These are phyloP conservation scores for Drosophila parabipectinata DNA, from an alignment of 1,140 invertebrate genomes.

Conservation along the genomic window DNA sequence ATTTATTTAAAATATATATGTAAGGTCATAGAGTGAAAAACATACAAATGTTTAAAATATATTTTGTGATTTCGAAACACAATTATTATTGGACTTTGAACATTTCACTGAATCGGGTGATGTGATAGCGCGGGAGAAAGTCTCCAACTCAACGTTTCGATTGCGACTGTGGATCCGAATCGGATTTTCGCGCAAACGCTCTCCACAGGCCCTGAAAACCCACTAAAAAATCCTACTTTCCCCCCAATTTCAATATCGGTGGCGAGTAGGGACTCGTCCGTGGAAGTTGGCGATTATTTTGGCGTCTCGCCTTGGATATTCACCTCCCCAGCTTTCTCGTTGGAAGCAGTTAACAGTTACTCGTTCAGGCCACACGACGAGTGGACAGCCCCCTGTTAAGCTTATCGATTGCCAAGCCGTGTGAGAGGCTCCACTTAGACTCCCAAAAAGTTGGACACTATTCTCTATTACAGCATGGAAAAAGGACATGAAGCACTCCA, in stretches of 20 bases:
- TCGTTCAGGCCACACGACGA: not conserved
- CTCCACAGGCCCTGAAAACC: too few relatives aligned
- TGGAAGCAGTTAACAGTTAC: constrained; percentile 3
- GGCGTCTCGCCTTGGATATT: constrained; percentile 43
- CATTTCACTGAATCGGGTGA: constrained; percentile 18
- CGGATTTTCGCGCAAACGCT: too few relatives aligned
- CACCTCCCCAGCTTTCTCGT: constrained; percentile 26
- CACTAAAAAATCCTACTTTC: too few relatives aligned
- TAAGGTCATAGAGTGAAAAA: not conserved
- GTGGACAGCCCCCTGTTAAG: constrained; percentile 64
- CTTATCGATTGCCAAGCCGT: constrained; percentile 60
- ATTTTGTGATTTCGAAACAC: not conserved
- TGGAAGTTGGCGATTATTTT: constrained; percentile 23
- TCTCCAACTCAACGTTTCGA: constrained; percentile 57
- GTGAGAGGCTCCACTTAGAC: constrained; percentile 37
- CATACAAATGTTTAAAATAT: not conserved
- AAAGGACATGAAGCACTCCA: not conserved
- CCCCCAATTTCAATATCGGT: too few relatives aligned
- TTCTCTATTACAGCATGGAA: not conserved
- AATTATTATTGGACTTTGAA: constrained; percentile 15
- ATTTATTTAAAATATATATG: not conserved
- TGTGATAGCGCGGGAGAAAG: constrained; percentile 28
- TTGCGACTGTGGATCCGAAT: constrained; percentile 35
- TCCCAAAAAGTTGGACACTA: constrained; percentile 20
- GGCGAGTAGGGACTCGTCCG: constrained; percentile 35